Percentiles rank a stretch among this genome's conserved stretches.
Conservation (phyloP, 2,113 vertebrate species). For the Tauraco erythrolophus region DNA sequence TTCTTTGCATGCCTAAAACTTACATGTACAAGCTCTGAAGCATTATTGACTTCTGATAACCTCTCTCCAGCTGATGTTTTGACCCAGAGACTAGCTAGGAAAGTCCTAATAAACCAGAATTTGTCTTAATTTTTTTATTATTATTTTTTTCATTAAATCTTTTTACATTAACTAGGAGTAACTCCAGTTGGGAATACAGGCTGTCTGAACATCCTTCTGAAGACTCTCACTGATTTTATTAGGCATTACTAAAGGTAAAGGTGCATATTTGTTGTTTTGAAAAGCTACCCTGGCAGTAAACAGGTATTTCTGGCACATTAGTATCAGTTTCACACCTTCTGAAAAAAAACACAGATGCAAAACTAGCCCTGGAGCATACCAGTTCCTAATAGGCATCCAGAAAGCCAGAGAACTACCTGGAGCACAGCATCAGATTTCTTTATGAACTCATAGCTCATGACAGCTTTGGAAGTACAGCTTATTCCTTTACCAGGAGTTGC, state of each 20-base stretch:
- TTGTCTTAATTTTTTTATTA: neutral
- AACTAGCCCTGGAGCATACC: neutral
- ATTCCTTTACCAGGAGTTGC: neutral
- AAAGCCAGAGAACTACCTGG: neutral
- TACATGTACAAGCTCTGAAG: neutral
- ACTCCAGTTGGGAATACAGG: neutral
- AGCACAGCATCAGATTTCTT: neutral
- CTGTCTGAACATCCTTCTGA: neutral
- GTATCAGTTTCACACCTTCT: neutral
- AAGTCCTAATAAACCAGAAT: neutral
- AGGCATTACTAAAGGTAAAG: slow-evolving; percentile 33
- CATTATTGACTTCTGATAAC: neutral
- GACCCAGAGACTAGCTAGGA: neutral
- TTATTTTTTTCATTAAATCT: neutral
- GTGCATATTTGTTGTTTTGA: neutral
- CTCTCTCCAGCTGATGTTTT: neutral
- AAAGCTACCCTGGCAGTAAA: neutral
- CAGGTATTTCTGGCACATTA: neutral
- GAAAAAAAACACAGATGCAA: neutral
- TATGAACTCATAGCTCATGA: neutral
- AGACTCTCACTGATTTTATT: neutral
- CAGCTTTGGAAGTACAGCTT: neutral
- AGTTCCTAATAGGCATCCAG: neutral
- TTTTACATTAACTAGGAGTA: neutral
- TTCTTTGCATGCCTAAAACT: neutral